These are phyloP conservation scores for Myocastor coypus DNA, from an alignment of 2,113 vertebrate genomes.

Conservation along the genomic window DNA sequence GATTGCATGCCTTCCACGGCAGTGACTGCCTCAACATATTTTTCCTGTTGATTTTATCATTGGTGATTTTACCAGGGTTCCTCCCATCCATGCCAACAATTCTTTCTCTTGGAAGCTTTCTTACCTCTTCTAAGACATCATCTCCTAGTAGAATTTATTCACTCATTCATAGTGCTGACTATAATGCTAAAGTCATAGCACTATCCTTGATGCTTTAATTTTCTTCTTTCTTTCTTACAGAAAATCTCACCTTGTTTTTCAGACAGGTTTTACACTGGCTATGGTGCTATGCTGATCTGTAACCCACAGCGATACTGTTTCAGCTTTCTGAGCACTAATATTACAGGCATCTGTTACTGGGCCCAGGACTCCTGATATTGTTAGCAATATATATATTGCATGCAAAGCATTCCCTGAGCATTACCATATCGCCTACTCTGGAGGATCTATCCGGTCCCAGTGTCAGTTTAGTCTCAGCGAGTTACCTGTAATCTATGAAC, in stretches of 20 bases:
- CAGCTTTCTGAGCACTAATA: not conserved
- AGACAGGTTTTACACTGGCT: not conserved
- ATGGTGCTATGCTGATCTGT: not conserved
- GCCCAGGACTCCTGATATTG: too few relatives aligned
- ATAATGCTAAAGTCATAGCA: not conserved
- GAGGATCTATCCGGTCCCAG: not conserved
- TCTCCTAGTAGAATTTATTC: not conserved
- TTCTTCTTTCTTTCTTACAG: not conserved
- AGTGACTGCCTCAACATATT: not conserved
- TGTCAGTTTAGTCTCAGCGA: not conserved
- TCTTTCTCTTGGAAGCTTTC: not conserved
- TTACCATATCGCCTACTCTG: too few relatives aligned
- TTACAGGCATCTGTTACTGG: too few relatives aligned
- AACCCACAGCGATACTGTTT: not conserved
- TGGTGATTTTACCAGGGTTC: not conserved
- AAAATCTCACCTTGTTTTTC: not conserved
- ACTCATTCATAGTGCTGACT: not conserved
- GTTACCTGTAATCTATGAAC: constrained; percentile 77
- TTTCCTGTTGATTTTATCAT: not conserved
- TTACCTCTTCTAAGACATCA: not conserved
- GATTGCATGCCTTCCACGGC: too few relatives aligned
- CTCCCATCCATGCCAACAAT: not conserved
- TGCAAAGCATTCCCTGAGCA: too few relatives aligned
- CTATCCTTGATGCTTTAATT: too few relatives aligned
- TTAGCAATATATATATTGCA: too few relatives aligned